Conservation (phyloP, 2,797 vertebrate genomes). For the Trachops cirrhosus region DNA sequence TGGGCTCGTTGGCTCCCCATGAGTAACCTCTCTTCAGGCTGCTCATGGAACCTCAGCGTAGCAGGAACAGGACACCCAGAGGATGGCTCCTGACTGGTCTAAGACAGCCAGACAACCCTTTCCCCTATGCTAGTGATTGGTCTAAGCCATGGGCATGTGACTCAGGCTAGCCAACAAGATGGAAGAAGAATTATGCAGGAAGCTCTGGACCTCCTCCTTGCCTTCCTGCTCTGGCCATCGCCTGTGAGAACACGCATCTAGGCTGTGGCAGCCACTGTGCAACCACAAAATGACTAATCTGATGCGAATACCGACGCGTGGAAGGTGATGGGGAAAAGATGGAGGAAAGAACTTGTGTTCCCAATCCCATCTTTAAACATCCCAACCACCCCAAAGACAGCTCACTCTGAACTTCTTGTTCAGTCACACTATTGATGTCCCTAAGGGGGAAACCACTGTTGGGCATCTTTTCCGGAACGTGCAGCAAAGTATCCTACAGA, state of each 20-base stretch:
- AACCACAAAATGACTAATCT: not conserved
- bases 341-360: not conserved
- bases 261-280: not conserved
- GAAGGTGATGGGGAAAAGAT: not conserved
- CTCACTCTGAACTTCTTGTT: not conserved
- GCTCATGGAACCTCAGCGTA: not conserved
- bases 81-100: no score
- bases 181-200: not conserved
- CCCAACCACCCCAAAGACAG: not conserved
- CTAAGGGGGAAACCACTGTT: not conserved
- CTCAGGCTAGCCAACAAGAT: not conserved
- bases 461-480: not conserved
- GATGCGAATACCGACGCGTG: not conserved
- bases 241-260: not conserved
- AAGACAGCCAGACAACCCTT: not conserved
- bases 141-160: not conserved
- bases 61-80: accelerated
- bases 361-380: not conserved
- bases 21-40: not conserved
- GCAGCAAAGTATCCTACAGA: not conserved
- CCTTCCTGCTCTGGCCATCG: not conserved
- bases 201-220: not conserved
- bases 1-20: not conserved
- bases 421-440: not conserved
- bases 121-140: not conserved